Base-by-base conservation (phyloP, 2,113 vertebrate species). In the Lepus europaeus region DNA sequence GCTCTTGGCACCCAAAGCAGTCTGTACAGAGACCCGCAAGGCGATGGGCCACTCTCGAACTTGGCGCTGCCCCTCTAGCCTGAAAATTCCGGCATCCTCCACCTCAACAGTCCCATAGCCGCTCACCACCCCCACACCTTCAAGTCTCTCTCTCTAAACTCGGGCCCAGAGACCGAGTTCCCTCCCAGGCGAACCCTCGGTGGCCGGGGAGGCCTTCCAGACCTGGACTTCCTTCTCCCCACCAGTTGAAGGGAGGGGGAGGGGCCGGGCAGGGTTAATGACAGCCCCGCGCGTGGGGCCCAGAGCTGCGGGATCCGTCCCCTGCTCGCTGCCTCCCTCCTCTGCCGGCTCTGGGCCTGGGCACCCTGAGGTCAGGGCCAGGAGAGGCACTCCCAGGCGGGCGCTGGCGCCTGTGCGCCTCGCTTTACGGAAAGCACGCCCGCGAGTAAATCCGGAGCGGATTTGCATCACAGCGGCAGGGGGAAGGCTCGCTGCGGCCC, bases 401-500 rank as follows among this genome's bases (percentile, higher is more conserved):
- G 49, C 9, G 5, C 66, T 69, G 88, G 81, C 59, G 90, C 95
- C 78, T 22, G 81, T 45, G 73, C 39, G 36, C 77, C 73, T 22
- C 4, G 22, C 89, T 93, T 81, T 51, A 81, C 1, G n/a, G 78
- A 85, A 96, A 95, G 80, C 83, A 91, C 2, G 3, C 78, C 56
- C 1, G 51, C 13, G 22, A 92, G 76, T 77, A 80, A 90, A 95
- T 93, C 95, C 73, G n/a, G 87, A 94, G 80, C 80, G 45, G 90
- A 97, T 96, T 85, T 95, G 85, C 95, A 92, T 96, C 94, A 90
- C 51, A 23, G 81, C 20, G 23, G 74, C 66, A 3, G 51, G 3
- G 45, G 36, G 49, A 61, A 33, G 70, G 66, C 78, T 64, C 39
- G 0, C 33, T 3, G 27, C 5, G 3, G 9, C 31, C 63, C 1